Percentiles rank a stretch among this genome's conserved stretches.
These are phyloP conservation scores for Telenomus remus DNA, from an alignment of 1,140 invertebrate species.

Conservation along the genomic window DNA sequence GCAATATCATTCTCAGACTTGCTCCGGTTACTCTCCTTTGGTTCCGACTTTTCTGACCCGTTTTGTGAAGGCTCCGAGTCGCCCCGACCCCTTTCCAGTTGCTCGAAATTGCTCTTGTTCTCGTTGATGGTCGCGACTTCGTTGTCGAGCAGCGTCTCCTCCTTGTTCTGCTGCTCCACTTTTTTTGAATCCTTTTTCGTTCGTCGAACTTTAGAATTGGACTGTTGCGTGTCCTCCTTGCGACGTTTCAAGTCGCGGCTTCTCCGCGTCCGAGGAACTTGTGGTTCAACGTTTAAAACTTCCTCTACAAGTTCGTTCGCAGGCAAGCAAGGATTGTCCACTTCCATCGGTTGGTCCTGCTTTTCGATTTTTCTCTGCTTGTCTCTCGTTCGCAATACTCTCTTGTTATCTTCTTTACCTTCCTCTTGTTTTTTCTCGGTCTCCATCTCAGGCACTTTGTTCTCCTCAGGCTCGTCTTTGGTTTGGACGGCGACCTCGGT, in stretches of 20 bases:
- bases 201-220: conserved; percentile 58
- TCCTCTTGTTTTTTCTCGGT: conserved; percentile 10
- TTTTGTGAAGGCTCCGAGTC: conserved; percentile 55
- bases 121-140: conserved; percentile 73
- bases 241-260: conserved; percentile 66
- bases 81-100: conserved; percentile 52
- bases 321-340: not conserved
- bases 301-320: conserved; percentile 23
- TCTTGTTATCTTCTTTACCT: conserved; percentile 59
- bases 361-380: conserved; percentile 62
- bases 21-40: conserved; percentile 57
- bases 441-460: conserved; percentile 22
- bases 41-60: conserved; percentile 32
- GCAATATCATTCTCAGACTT: conserved; percentile 72
- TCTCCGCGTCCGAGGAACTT: conserved; percentile 60
- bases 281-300: conserved; percentile 43
- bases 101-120: conserved; percentile 62
- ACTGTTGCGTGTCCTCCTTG: conserved; percentile 59
- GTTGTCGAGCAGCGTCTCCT: conserved; percentile 71
- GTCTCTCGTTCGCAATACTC: conserved; percentile 65
- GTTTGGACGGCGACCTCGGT: conserved; percentile 1
- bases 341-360: conserved; percentile 11
- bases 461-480: conserved; percentile 21
- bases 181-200: conserved; percentile 65
- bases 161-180: conserved; percentile 70